Conservation (phyloP, 2,888 invertebrate species). For the Phlogophora meticulosa region DNA sequence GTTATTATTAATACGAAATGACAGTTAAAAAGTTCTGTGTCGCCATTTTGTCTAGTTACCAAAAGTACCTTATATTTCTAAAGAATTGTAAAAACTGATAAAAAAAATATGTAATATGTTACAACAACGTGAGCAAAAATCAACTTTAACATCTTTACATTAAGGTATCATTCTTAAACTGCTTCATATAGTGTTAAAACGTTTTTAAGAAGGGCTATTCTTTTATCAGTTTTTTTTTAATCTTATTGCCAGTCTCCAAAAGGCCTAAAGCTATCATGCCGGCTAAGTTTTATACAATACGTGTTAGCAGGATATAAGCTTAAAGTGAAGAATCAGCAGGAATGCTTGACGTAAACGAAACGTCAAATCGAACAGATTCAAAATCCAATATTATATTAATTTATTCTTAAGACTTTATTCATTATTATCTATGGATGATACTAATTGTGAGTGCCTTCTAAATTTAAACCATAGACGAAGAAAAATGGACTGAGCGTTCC, state of each 20-base stretch:
- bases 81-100: background rate
- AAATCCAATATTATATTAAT: too few relatives aligned
- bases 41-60: background rate
- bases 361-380: too few relatives aligned
- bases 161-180: background rate
- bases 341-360: too few relatives aligned
- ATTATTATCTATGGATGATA: too few relatives aligned
- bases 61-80: background rate
- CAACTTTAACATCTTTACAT: rapidly evolving
- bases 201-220: too few relatives aligned
- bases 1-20: too few relatives aligned
- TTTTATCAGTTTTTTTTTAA: constrained; percentile 8
- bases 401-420: too few relatives aligned
- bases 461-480: too few relatives aligned
- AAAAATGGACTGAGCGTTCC: too few relatives aligned
- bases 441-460: too few relatives aligned
- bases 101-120: background rate
- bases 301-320: constrained; percentile 24
- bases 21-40: constrained; percentile 14
- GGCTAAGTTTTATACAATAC: background rate
- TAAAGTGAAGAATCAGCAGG: too few relatives aligned
- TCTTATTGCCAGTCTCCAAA: constrained; percentile 11
- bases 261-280: constrained; percentile 30
- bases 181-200: background rate
- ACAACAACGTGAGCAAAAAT: background rate